A percentile compares a stretch with the other conserved stretches of the same genome.
Evolutionary conservation across 2,888 invertebrate species (phyloP).

Genomic region (Aleiodes leptofemur): DNA sequence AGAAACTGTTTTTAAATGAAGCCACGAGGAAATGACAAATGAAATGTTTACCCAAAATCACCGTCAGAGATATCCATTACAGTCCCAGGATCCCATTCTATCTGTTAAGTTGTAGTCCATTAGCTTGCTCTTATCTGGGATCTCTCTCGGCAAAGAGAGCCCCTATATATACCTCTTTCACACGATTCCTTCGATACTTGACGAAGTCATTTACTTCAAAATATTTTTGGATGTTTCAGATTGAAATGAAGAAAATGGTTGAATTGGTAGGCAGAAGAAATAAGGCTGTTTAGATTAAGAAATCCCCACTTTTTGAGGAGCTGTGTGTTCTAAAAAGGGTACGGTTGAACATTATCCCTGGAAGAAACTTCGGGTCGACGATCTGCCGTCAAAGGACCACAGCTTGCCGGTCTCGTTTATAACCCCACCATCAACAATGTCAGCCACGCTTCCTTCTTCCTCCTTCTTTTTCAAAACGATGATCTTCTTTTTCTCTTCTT

Average conservation of each 20-base stretch:
- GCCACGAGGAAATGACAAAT: conserved; percentile 65
- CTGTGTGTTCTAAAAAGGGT: background rate
- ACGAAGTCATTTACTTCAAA: conserved; percentile 54
- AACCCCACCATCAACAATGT: conserved; percentile 40
- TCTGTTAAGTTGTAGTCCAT: conserved; percentile 63
- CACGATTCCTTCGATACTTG: conserved; percentile 57
- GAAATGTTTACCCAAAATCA: conserved; percentile 67
- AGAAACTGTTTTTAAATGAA: conserved; percentile 16
- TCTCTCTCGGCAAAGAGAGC: background rate
- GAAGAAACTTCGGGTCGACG: background rate
- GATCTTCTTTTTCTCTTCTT: background rate
- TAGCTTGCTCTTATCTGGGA: conserved; percentile 57
- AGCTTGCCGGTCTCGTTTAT: conserved; percentile 43
- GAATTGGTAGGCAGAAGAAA: no score
- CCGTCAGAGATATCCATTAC: conserved; percentile 63
- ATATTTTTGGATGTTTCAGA: conserved; percentile 30
- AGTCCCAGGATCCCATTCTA: conserved; percentile 47
- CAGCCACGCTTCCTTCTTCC: conserved; percentile 36
- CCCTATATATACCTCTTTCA: conserved; percentile 12
- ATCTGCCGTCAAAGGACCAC: conserved; percentile 16
- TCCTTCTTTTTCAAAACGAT: conserved; percentile 1
- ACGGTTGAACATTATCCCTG: conserved; percentile 15
- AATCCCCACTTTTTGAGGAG: background rate
- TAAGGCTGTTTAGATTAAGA: background rate
- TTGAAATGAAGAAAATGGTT: no score